A percentile compares a stretch with the other conserved stretches of the same genome.
phyloP scores from a whole-genome alignment of 2,888 invertebrate species.

The Chrysolina americana region DNA sequence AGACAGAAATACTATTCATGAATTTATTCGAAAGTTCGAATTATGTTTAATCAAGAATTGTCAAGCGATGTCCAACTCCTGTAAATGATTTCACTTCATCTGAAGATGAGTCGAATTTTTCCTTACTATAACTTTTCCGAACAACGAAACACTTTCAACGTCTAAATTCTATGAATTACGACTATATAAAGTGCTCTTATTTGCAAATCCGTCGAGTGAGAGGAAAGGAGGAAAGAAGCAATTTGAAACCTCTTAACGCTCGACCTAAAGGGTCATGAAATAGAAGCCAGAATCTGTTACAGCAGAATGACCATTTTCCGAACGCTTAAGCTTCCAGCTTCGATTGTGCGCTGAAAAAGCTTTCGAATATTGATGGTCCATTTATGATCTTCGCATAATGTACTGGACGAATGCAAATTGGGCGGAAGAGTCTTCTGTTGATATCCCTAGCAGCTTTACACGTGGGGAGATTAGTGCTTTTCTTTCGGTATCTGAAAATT shows the following conservation, averaged over 20 bases:
- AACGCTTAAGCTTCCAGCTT: slow-evolving; percentile 43
- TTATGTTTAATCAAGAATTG: no score
- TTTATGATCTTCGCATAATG: slow-evolving; percentile 13
- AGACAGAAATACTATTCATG: no score
- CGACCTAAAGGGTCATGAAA: slow-evolving; percentile 42
- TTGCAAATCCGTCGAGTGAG: slow-evolving; percentile 40
- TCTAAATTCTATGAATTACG: slow-evolving; percentile 38
- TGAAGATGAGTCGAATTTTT: no score
- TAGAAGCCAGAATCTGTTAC: slow-evolving; percentile 46
- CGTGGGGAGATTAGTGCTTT: no score
- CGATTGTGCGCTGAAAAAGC: slow-evolving; percentile 36
- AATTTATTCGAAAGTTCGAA: no score
- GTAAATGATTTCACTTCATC: no score
- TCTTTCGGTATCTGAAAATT: no score
- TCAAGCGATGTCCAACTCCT: no score
- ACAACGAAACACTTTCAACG: slow-evolving; percentile 34
- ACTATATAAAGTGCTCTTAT: slow-evolving; percentile 42
- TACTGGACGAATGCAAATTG: not conserved
- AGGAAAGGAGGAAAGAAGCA: slow-evolving; percentile 27
- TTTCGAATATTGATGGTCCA: slow-evolving; percentile 55
- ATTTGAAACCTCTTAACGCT: slow-evolving; percentile 46
- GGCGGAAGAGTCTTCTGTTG: not conserved
- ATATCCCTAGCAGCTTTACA: no score
- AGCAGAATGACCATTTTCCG: slow-evolving; percentile 55
- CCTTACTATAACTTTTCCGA: not conserved